Percentiles rank a stretch among this genome's conserved stretches.
phyloP scores from a whole-genome alignment of 2,113 vertebrate species.

The Rhynchomys soricoides region DNA sequence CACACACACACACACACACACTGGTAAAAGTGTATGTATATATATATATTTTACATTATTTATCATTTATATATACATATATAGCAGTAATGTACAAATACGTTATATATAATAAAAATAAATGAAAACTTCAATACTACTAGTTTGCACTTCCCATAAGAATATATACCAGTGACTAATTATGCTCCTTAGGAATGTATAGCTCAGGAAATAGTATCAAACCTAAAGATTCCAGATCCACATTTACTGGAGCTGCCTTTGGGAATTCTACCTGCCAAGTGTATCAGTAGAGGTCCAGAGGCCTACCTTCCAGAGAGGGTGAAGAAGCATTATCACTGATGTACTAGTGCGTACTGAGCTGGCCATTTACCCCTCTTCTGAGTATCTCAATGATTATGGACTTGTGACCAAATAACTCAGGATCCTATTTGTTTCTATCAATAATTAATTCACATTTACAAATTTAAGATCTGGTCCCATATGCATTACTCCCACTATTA shows the following conservation, averaged over 20 bases:
- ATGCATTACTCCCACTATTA: neutral
- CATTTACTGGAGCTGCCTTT: neutral
- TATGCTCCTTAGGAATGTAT: neutral
- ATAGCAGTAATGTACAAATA: neutral
- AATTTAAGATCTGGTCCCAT: neutral
- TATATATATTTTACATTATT: no score
- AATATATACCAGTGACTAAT: neutral
- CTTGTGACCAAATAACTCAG: neutral
- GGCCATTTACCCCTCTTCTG: neutral
- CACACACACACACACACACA: no score
- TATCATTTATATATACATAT: no score
- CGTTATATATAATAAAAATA: neutral
- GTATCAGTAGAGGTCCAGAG: neutral
- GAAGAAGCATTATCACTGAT: accelerated
- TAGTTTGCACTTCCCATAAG: neutral
- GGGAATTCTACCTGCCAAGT: neutral
- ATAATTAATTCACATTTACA: neutral
- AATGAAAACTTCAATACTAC: neutral
- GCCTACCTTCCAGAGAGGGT: neutral
- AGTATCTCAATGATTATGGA: neutral
- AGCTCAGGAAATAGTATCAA: neutral
- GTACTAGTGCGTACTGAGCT: neutral
- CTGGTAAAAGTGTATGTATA: no score
- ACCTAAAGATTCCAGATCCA: neutral
- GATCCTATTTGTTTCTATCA: constrained; percentile 2